These are phyloP conservation scores for Pygmarrhopalites habei DNA, from an alignment of 1,140 invertebrate species.

Conservation along the genomic window DNA sequence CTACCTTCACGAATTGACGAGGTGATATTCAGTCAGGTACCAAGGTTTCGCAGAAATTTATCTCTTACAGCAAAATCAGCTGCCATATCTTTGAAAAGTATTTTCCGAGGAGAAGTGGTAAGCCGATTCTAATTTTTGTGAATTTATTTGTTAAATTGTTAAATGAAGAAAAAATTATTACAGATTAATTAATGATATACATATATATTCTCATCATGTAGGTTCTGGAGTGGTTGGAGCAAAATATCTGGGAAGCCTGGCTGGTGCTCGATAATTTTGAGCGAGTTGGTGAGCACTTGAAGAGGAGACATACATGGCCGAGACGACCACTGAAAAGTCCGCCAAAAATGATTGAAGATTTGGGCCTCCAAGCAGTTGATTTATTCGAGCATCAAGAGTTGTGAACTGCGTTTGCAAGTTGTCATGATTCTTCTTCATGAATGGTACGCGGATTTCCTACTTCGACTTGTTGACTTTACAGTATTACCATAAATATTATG, in stretches of 20 bases:
- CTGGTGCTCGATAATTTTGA: constrained; percentile 26
- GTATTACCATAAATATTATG: too few relatives aligned
- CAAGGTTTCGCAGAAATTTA: constrained; percentile 26
- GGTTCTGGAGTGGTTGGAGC: constrained; percentile 38
- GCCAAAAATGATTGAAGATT: constrained; percentile 26
- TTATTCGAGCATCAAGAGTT: constrained; percentile 22
- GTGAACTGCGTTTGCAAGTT: too few relatives aligned
- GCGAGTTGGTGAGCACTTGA: constrained; percentile 22
- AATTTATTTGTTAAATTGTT: too few relatives aligned
- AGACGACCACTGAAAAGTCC: constrained; percentile 28
- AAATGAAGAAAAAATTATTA: too few relatives aligned
- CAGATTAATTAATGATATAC: too few relatives aligned
- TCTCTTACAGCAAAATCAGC: constrained; percentile 26
- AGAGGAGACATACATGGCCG: constrained; percentile 24
- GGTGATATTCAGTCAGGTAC: constrained; percentile 29
- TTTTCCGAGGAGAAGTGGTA: constrained; percentile 22
- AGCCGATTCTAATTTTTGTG: too few relatives aligned
- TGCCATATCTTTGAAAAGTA: constrained; percentile 26
- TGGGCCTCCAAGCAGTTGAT: constrained; percentile 17
- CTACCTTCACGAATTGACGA: constrained; percentile 64
- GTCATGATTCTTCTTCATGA: too few relatives aligned
- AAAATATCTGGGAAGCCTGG: constrained; percentile 36
- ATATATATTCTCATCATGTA: too few relatives aligned
- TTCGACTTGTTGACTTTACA: too few relatives aligned
- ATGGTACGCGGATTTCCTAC: too few relatives aligned